Conservation (phyloP, 2,888 invertebrate species). For the Epistrophe eligans region DNA sequence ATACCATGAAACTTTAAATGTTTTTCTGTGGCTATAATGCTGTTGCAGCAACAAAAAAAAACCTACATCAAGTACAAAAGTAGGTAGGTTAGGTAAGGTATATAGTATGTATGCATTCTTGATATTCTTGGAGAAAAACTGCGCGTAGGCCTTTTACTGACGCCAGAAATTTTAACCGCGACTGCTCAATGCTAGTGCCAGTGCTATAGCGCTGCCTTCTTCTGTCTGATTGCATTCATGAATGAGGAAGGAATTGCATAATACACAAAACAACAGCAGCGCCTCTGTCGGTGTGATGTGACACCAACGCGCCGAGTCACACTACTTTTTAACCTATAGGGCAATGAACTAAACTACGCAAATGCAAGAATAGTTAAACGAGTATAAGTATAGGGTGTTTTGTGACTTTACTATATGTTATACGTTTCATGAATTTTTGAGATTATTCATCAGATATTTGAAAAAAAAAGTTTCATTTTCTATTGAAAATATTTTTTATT, state of each 20-base stretch:
- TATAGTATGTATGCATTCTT: slow-evolving; percentile 8
- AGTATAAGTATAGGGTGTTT: background rate
- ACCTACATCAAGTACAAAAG: slow-evolving; percentile 10
- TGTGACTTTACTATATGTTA: background rate
- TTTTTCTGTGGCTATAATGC: background rate
- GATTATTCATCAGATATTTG: no score
- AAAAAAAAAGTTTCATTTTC: no score
- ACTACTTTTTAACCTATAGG: slow-evolving; percentile 40
- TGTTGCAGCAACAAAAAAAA: background rate
- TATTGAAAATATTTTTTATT: no score
- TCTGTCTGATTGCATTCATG: slow-evolving; percentile 67
- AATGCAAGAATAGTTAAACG: background rate
- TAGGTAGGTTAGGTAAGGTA: background rate
- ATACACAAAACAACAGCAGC: slow-evolving; percentile 29
- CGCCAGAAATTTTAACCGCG: slow-evolving; percentile 63
- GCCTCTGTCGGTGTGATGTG: slow-evolving; percentile 38
- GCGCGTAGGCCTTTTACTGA: slow-evolving; percentile 56
- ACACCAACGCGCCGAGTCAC: slow-evolving; percentile 26
- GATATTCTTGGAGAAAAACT: slow-evolving; percentile 8
- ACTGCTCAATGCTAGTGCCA: background rate
- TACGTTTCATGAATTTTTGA: background rate
- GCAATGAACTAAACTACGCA: slow-evolving; percentile 65
- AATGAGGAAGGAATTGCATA: slow-evolving; percentile 74
- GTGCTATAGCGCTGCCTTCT: background rate
- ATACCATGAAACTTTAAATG: slow-evolving; percentile 8